Conservation (phyloP, 2,113 vertebrate genomes). For the Dissostichus mawsoni region DNA sequence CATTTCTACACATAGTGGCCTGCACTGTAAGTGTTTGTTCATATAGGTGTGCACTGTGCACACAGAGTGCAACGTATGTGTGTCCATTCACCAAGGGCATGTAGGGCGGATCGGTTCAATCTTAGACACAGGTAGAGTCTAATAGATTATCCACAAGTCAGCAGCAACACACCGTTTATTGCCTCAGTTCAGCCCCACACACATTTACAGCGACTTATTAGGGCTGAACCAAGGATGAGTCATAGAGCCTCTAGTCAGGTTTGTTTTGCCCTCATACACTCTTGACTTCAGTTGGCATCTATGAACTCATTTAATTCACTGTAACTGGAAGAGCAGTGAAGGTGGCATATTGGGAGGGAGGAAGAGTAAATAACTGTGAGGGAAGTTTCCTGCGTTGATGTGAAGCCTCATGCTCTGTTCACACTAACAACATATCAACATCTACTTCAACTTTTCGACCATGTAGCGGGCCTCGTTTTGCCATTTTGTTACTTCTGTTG, state of each 20-base stretch:
- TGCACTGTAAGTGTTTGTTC: neutral
- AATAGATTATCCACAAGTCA: slow-evolving; percentile 51
- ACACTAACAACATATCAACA: no score
- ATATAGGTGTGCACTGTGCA: neutral
- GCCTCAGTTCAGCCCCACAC: slow-evolving; percentile 40
- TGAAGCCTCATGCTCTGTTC: no score
- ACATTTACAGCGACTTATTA: slow-evolving; percentile 59
- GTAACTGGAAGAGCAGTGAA: slow-evolving; percentile 39
- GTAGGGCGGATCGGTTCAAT: slow-evolving; percentile 33
- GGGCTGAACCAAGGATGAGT: slow-evolving; percentile 55
- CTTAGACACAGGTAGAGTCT: slow-evolving; percentile 46
- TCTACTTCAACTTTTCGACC: no score
- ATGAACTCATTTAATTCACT: slow-evolving; percentile 58
- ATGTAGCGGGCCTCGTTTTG: no score
- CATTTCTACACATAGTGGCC: neutral
- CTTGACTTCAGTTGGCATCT: slow-evolving; percentile 60
- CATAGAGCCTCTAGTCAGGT: slow-evolving; percentile 64
- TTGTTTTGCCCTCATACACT: slow-evolving; percentile 52
- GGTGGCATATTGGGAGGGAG: slow-evolving; percentile 14
- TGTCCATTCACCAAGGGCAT: slow-evolving; percentile 13
- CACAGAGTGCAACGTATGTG: neutral
- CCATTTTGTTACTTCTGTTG: neutral
- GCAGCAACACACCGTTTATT: slow-evolving; percentile 48
- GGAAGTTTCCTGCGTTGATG: slow-evolving; percentile 9
- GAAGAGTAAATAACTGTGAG: slow-evolving; percentile 42